Evolutionary conservation across 2,888 invertebrate genomes (phyloP), one percentile per base, ranked within the genome.

Genomic region (Sesia bembeciformis): DNA sequence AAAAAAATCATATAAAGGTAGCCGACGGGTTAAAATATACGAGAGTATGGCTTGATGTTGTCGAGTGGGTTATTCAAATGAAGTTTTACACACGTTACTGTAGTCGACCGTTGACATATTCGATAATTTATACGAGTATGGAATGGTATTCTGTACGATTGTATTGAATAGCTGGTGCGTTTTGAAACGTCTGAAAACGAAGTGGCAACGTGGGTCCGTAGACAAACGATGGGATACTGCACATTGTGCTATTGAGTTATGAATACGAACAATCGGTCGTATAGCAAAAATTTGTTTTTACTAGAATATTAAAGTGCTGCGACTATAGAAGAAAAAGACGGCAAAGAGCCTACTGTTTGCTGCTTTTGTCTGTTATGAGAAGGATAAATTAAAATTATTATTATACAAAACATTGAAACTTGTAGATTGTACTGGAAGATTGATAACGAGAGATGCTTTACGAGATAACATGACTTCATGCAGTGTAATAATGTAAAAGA

Each of bases 111-210:
- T 59, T 70, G 78, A 80, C 78, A 70, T 79, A 80, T 80, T 81
- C 73, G 73, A 79, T 82, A 80, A 82, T 80, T 80, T 82, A 80
- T 77, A 74, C 75, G 65, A 70, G 68, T 62, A 71, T 63, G 67
- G 64, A 60, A 55, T 53, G 54, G 58, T 62, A 62, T 62, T 58
- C 54, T 60, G 56, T 58, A 57, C 56, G 50, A 23, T 23, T 46
- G 46, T 23, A 46, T 46, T 46, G 46, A 46, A 46, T 23, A 23
- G 23, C 23, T 23, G 23, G 23, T 23, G 23, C 23, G 23, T 23
- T 41, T 53, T 53, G 40, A 43, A 46, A 23, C 23, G 46, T 46
- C 46, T 46, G 46, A 46, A 46, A 46, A 46, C 46, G n/a, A 46
- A 46, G 46, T 8, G 46, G 46, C 7, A 46, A 46, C 46, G 4